Evolutionary conservation across 2,888 invertebrate genomes (phyloP), one percentile per base, ranked within the genome.

Genomic region (Ophioninae sp.): DNA sequence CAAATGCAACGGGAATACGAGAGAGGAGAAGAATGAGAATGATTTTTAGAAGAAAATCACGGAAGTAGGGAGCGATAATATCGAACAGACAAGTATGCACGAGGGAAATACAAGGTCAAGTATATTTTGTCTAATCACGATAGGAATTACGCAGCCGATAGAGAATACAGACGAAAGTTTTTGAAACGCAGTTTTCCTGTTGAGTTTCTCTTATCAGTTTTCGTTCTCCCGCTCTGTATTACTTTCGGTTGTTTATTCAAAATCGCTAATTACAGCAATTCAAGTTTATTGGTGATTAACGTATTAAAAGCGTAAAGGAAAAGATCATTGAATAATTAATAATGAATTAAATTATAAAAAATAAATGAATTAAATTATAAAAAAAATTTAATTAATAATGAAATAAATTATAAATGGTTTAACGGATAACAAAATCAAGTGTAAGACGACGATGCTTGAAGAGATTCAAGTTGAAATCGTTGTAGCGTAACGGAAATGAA

Each of bases 181-280:
- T 70, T 65, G 20, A 67, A 61, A 77, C 39, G 30, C 75, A 20
- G 17, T 44, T 57, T 59, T 62, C 50, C 61, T 39, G 65, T 65
- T 59, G 41, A 73, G 57, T 74, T 83, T 72, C 72, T 75, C 59
- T 68, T 30, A 57, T 79, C 21, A 23, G 76, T 50, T 61, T 13
- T 72, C 50, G 50, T 30, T n/a, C 64, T 56, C 37, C 23, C 41
- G 13, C 10, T 41, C 41, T 41, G 8, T 2, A 72, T 44, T 44
- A 44, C 10, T 44, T 44, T 44, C 44, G 2, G 44, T 10, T 7
- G 10, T 44, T 44, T 10, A 44, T 10, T 1, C 10, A 7, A 44
- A 44, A 44, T 7, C 10, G 2, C 44, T 10, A 6, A 50, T 50
- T 10, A 50, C 10, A 13, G 13, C 7, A 44, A 44, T 44, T 44